phyloP scores from a whole-genome alignment of 1,140 invertebrate genomes.

The Lamellibrachia luymesi region DNA sequence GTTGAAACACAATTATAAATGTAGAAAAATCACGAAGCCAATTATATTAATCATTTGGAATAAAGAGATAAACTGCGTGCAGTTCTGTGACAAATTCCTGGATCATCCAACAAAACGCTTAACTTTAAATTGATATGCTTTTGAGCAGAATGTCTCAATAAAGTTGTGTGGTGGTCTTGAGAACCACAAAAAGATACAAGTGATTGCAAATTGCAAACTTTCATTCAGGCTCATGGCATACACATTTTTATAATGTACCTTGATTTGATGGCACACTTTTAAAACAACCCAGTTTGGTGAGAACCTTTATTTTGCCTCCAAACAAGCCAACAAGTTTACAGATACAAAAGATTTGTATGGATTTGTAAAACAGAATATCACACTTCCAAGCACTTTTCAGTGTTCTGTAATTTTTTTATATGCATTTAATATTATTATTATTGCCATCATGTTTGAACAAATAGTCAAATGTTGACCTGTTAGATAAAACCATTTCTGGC shows the following conservation, averaged over 20 bases:
- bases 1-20: no score
- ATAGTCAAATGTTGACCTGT: neutral
- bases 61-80: neutral
- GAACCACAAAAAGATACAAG: no score
- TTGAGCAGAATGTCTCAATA: neutral
- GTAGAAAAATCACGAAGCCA: no score
- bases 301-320: constrained; percentile 4
- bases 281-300: neutral
- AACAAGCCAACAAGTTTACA: neutral
- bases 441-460: neutral
- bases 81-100: neutral
- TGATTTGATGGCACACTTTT: neutral
- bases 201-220: no score
- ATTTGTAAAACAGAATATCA: neutral
- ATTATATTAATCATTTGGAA: neutral
- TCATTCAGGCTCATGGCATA: no score
- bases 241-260: neutral
- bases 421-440: neutral
- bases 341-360: neutral
- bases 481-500: neutral
- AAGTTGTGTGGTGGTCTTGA: neutral
- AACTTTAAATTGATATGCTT: neutral
- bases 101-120: neutral
- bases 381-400: neutral
- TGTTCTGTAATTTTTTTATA: neutral